Percentiles rank a stretch among this genome's conserved stretches.
Conservation (phyloP, 2,113 vertebrate species). For the Archocentrus centrarchus region DNA sequence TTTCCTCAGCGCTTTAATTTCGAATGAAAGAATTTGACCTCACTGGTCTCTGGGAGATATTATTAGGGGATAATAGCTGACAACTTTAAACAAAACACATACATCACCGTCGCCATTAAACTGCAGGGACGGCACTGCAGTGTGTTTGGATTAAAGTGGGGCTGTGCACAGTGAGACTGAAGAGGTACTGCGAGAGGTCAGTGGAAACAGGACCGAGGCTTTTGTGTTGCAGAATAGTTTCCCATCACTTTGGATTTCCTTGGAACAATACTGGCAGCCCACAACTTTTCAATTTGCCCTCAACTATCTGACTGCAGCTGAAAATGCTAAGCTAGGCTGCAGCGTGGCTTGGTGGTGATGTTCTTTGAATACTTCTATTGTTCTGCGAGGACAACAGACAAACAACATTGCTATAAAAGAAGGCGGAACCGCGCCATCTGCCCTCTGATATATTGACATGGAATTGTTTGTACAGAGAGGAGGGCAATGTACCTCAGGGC, state of each 20-base stretch:
- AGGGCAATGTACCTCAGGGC: constrained; percentile 20
- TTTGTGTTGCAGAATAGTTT: constrained; percentile 36
- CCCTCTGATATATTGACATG: constrained; percentile 39
- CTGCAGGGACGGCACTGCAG: neutral
- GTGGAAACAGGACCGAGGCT: constrained; percentile 17
- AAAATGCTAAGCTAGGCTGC: constrained; percentile 19
- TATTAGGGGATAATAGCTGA: constrained; percentile 31
- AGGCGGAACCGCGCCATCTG: constrained; percentile 10
- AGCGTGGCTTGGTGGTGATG: constrained; percentile 30
- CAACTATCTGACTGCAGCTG: constrained; percentile 33
- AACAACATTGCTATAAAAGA: constrained; percentile 18
- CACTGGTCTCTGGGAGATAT: constrained; percentile 3
- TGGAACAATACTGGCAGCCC: constrained; percentile 48
- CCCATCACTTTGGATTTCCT: constrained; percentile 37
- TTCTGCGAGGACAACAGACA: constrained; percentile 48
- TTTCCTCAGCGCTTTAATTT: constrained; percentile 18
- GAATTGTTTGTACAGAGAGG: constrained; percentile 37
- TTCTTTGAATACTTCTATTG: constrained; percentile 49
- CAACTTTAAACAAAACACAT: constrained; percentile 31
- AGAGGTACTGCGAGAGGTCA: constrained; percentile 17
- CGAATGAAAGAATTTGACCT: constrained; percentile 48
- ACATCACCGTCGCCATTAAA: neutral
- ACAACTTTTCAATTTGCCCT: constrained; percentile 44
- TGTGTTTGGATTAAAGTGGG: neutral
- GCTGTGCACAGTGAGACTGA: neutral